These are phyloP conservation scores for Rhinogobius similis DNA, from an alignment of 2,113 vertebrate species.

Conservation along the genomic window DNA sequence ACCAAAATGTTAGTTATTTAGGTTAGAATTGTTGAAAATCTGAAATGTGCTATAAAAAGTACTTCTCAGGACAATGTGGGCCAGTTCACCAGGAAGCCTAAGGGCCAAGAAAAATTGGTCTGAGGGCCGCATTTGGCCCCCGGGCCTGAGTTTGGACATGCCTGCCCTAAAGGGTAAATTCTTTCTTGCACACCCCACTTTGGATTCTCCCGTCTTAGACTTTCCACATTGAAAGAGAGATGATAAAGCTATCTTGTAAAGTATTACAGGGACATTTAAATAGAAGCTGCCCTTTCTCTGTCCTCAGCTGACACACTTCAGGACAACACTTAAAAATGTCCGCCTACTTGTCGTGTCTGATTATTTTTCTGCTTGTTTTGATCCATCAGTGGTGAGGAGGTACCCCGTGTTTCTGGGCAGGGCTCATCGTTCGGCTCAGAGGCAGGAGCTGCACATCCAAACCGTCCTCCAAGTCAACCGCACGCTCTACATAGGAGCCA, in stretches of 20 bases:
- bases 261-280: constrained; percentile 29
- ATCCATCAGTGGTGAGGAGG: constrained; percentile 83
- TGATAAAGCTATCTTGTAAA: constrained; percentile 14
- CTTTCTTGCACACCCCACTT: neutral
- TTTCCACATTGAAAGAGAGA: neutral
- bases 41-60: too few species aligned
- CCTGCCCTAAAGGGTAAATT: neutral
- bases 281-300: constrained; percentile 3
- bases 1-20: too few species aligned
- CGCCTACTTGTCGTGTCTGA: neutral
- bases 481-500: constrained; percentile 94
- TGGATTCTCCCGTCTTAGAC: neutral
- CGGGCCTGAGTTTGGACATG: too few species aligned
- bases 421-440: constrained; percentile 76
- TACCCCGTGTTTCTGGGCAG: constrained; percentile 91
- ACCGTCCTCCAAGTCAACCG: constrained; percentile 91
- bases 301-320: constrained; percentile 34
- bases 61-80: too few species aligned
- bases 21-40: too few species aligned
- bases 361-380: constrained; percentile 14
- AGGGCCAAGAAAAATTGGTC: too few species aligned
- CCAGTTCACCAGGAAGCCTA: too few species aligned
- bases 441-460: constrained; percentile 87
- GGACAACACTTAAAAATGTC: constrained; percentile 14
- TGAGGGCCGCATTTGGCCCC: too few species aligned